Percentiles rank a stretch among this genome's conserved stretches.
phyloP scores from a whole-genome alignment of 2,888 invertebrate species.

The Amphiduros pacificus region DNA sequence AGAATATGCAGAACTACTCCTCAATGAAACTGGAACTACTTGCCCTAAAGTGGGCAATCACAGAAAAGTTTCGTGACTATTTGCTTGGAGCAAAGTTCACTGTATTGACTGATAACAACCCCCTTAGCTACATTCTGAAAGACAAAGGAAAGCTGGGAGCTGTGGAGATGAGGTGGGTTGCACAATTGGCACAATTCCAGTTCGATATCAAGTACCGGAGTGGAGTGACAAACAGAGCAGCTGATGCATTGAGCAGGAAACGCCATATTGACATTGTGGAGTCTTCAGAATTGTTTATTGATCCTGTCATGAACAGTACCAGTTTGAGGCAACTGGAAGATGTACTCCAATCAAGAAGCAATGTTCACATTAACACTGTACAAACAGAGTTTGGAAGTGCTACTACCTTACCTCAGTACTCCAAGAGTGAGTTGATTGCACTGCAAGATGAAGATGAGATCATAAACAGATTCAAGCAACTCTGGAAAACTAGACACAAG shows the following conservation, averaged over 20 bases:
- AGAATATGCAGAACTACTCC: slow-evolving; percentile 14
- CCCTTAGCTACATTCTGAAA: neutral
- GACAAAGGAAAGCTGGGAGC: neutral
- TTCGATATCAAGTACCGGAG: neutral
- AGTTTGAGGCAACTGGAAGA: too few relatives aligned
- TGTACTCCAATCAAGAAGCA: too few relatives aligned
- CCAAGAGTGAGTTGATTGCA: too few relatives aligned
- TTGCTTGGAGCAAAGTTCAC: slow-evolving; percentile 3
- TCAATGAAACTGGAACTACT: slow-evolving; percentile 14
- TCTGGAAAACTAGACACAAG: too few relatives aligned
- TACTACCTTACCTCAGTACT: too few relatives aligned
- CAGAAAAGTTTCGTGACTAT: slow-evolving; percentile 4
- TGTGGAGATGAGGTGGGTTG: neutral
- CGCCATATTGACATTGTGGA: neutral
- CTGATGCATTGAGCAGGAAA: slow-evolving; percentile 5
- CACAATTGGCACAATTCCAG: neutral
- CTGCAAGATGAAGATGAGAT: too few relatives aligned
- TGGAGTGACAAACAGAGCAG: neutral
- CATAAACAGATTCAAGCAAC: too few relatives aligned
- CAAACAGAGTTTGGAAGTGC: too few relatives aligned
- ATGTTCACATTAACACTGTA: too few relatives aligned
- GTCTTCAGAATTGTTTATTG: neutral
- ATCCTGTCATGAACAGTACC: neutral
- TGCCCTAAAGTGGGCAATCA: slow-evolving; percentile 4
- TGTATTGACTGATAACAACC: slow-evolving; percentile 4